Percentiles rank a stretch among this genome's conserved stretches.
These are phyloP conservation scores for Cottus gobio DNA, from an alignment of 2,113 vertebrate species.

Conservation along the genomic window DNA sequence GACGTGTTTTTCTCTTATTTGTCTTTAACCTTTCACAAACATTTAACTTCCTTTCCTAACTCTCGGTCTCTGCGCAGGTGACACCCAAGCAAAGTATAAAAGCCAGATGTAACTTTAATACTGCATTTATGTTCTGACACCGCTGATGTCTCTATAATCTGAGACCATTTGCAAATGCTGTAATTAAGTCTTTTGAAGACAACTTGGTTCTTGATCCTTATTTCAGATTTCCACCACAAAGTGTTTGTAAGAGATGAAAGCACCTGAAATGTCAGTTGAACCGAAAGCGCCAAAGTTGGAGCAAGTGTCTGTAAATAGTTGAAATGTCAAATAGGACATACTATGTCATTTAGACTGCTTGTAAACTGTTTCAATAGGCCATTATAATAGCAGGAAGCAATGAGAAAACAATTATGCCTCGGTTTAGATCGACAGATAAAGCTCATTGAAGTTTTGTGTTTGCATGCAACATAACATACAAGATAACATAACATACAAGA, in stretches of 20 bases:
- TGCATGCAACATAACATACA: background rate
- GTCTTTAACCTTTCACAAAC: background rate
- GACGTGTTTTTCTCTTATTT: too few relatives aligned
- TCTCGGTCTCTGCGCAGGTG: background rate
- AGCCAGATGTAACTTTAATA: too few relatives aligned
- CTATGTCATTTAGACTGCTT: background rate
- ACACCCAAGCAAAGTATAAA: background rate
- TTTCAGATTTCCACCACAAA: too few relatives aligned
- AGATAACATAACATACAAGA: constrained; percentile 1
- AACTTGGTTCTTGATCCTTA: too few relatives aligned
- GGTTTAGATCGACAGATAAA: background rate
- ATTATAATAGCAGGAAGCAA: background rate
- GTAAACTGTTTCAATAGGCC: background rate
- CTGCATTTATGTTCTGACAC: too few relatives aligned
- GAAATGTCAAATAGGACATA: background rate
- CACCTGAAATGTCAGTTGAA: background rate
- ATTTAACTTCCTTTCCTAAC: background rate
- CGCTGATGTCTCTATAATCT: too few relatives aligned
- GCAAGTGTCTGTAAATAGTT: background rate
- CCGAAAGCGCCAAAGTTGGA: background rate
- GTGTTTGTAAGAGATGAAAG: too few relatives aligned
- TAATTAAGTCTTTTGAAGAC: too few relatives aligned
- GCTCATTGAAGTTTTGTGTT: background rate
- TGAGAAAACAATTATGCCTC: too few relatives aligned
- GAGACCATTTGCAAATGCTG: too few relatives aligned